Evolutionary conservation across 2,797 vertebrate species (phyloP).

Genomic region (Crenuchus spilurus): DNA sequence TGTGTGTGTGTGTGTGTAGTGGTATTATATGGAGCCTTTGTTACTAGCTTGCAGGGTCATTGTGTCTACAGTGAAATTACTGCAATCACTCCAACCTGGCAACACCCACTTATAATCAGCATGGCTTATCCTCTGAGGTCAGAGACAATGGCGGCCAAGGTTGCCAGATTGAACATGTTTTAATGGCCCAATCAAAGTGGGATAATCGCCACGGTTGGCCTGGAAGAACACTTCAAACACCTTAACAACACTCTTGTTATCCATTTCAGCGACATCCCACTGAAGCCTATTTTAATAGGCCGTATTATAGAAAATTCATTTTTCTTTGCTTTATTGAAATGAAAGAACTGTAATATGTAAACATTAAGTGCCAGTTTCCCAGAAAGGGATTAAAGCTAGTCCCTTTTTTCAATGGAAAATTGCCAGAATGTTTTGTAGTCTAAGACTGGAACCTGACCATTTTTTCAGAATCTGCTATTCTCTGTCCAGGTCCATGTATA

Average conservation of each 20-base stretch:
- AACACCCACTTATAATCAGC: constrained; percentile 39
- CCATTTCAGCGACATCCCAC: not conserved
- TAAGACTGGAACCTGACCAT: too few relatives aligned
- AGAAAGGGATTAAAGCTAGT: too few relatives aligned
- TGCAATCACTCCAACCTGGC: constrained; percentile 38
- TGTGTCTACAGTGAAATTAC: constrained; percentile 43
- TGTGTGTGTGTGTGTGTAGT: constrained; percentile 10
- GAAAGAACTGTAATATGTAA: too few relatives aligned
- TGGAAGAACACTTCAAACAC: constrained; percentile 16
- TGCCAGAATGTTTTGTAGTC: too few relatives aligned
- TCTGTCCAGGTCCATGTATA: too few relatives aligned
- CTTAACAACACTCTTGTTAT: not conserved
- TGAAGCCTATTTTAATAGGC: not conserved
- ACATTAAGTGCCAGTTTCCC: too few relatives aligned
- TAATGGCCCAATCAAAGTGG: constrained; percentile 17
- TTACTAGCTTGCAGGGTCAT: constrained; percentile 17
- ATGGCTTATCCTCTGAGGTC: constrained; percentile 32
- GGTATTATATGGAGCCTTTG: constrained; percentile 21
- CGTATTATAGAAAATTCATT: too few relatives aligned
- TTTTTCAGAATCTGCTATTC: too few relatives aligned
- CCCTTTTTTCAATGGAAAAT: too few relatives aligned
- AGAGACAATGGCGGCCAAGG: constrained; percentile 1
- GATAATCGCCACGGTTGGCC: constrained; percentile 10
- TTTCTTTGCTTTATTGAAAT: too few relatives aligned
- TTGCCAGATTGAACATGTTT: constrained; percentile 22